Evolutionary conservation across 2,888 invertebrate genomes (phyloP).

Genomic region (Lithosia quadra): DNA sequence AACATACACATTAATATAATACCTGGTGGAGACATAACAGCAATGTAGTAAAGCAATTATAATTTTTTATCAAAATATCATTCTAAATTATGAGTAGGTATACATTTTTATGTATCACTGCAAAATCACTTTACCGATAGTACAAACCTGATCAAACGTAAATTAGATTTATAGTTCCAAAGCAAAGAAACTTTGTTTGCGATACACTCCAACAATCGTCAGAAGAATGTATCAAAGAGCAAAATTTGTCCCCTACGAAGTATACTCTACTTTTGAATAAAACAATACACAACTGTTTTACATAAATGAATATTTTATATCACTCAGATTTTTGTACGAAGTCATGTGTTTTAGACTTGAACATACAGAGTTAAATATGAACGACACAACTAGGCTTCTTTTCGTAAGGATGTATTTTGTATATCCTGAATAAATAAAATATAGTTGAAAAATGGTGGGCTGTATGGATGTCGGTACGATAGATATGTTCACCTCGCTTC

Average conservation of each 20-base stretch:
- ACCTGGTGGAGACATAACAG: neutral
- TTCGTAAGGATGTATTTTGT: slow-evolving; percentile 11
- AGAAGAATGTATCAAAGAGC: slow-evolving; percentile 26
- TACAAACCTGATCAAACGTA: slow-evolving; percentile 72
- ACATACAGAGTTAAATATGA: slow-evolving; percentile 20
- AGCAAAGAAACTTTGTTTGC: slow-evolving; percentile 36
- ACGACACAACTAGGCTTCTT: slow-evolving; percentile 20
- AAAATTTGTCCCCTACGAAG: slow-evolving; percentile 22
- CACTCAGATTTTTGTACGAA: slow-evolving; percentile 35
- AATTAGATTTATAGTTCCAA: slow-evolving; percentile 66
- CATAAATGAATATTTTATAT: slow-evolving; percentile 42
- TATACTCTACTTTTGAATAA: slow-evolving; percentile 33
- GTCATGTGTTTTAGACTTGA: slow-evolving; percentile 26
- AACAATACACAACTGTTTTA: slow-evolving; percentile 32
- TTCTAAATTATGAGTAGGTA: neutral
- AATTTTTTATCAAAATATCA: neutral
- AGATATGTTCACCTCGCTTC: neutral
- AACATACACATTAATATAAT: no score
- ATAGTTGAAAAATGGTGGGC: neutral
- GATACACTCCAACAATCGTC: slow-evolving; percentile 25
- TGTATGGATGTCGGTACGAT: neutral
- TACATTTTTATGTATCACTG: slow-evolving; percentile 22
- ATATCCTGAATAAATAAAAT: slow-evolving; percentile 14
- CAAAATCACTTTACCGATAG: slow-evolving; percentile 65
- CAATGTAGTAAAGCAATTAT: neutral